phyloP scores from a whole-genome alignment of 2,797 vertebrate species.

The Pithecia hirsuta region DNA sequence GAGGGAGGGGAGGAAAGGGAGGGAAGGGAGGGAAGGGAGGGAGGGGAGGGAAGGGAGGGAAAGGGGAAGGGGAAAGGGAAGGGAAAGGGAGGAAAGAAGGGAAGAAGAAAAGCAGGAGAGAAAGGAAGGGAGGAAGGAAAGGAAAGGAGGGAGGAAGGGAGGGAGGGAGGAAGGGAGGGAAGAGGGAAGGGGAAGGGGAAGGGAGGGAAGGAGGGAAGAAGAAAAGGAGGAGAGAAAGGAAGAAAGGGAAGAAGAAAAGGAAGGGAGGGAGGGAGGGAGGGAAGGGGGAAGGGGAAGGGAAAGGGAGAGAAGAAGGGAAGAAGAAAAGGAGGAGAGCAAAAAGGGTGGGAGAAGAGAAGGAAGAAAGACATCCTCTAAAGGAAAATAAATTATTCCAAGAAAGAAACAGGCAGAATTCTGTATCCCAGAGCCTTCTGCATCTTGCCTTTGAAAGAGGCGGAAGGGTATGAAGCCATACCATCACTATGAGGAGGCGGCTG shows the following conservation, averaged over 20 bases:
- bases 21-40: accelerated
- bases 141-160: no score
- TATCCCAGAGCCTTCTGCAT: neutral
- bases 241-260: accelerated
- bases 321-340: neutral
- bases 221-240: accelerated
- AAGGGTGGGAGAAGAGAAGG: neutral
- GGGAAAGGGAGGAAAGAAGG: accelerated
- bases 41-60: accelerated
- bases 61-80: accelerated
- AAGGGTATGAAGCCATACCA: neutral
- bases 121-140: accelerated
- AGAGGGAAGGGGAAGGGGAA: no score
- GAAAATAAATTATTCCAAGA: neutral
- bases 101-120: accelerated
- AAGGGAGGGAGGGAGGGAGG: accelerated
- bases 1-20: accelerated
- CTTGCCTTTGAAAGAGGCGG: neutral
- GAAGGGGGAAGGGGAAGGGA: accelerated
- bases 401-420: neutral
- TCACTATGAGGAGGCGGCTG: no score
- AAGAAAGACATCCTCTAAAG: neutral
- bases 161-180: no score
- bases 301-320: no score
- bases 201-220: accelerated